phyloP scores from a whole-genome alignment of 2,888 invertebrate genomes.

The Hydroisotoma schaefferi region DNA sequence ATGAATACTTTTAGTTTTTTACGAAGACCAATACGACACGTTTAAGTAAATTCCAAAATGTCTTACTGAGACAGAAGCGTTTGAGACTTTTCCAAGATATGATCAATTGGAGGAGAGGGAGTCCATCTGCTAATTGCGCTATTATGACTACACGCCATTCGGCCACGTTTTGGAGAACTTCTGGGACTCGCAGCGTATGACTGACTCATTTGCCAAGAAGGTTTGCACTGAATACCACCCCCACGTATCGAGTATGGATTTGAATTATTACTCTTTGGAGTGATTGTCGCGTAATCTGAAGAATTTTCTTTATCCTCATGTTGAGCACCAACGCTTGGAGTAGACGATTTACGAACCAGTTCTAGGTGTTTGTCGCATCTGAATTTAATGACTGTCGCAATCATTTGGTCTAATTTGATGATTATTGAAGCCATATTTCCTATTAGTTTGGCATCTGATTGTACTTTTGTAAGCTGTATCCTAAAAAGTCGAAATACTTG shows the following conservation, averaged over 20 bases:
- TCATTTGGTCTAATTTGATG: slow-evolving; percentile 24
- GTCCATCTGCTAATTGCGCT: slow-evolving; percentile 17
- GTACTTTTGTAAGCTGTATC: slow-evolving; percentile 26
- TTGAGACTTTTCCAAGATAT: slow-evolving; percentile 30
- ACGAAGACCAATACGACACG: background rate
- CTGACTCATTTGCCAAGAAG: slow-evolving; percentile 26
- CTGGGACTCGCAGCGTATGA: slow-evolving; percentile 18
- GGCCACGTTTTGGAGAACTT: too few species aligned
- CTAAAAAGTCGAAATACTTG: too few species aligned
- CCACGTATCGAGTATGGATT: slow-evolving; percentile 26
- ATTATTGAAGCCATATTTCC: slow-evolving; percentile 18
- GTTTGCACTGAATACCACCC: slow-evolving; percentile 11
- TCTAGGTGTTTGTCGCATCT: slow-evolving; percentile 22
- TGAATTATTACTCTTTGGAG: slow-evolving; percentile 11
- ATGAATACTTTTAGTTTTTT: background rate
- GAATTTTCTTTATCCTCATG: background rate
- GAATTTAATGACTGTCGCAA: slow-evolving; percentile 14
- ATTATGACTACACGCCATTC: slow-evolving; percentile 34
- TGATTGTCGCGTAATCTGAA: background rate
- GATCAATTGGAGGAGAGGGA: slow-evolving; percentile 19
- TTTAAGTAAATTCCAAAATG: background rate
- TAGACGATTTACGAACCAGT: slow-evolving; percentile 10
- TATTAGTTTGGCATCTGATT: slow-evolving; percentile 26
- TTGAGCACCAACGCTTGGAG: background rate
- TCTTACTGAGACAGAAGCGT: slow-evolving; percentile 29